Conservation (phyloP, 2,797 vertebrate genomes). For the Acanthurus leucopareius region DNA sequence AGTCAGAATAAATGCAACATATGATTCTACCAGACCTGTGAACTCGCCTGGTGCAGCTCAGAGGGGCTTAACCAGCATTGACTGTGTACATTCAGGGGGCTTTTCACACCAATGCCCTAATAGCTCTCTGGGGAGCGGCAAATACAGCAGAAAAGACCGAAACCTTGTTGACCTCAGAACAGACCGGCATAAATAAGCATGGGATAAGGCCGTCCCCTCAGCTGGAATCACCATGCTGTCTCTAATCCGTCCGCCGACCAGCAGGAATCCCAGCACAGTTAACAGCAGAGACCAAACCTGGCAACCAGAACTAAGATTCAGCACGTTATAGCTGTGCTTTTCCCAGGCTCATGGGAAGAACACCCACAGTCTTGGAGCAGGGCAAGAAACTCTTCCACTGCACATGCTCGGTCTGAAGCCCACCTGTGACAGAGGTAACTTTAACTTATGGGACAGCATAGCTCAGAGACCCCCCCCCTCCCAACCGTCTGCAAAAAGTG, state of each 20-base stretch:
- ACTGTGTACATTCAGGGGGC: conserved; percentile 76
- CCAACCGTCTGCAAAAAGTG: no score
- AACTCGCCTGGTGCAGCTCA: conserved; percentile 51
- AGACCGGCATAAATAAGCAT: conserved; percentile 72
- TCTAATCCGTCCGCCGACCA: conserved; percentile 49
- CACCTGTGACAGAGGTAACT: conserved; percentile 55
- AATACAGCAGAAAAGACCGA: conserved; percentile 84
- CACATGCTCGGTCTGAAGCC: conserved; percentile 21
- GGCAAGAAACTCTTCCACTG: neutral
- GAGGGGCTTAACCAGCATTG: conserved; percentile 69
- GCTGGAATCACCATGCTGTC: conserved; percentile 47
- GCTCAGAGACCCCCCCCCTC: neutral
- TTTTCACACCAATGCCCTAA: conserved; percentile 84
- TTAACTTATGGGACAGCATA: neutral
- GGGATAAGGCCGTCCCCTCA: conserved; percentile 53
- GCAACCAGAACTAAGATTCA: conserved; percentile 40
- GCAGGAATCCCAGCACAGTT: conserved; percentile 29
- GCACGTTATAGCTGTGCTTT: conserved; percentile 7
- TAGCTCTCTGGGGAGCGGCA: conserved; percentile 82
- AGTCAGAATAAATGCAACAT: neutral
- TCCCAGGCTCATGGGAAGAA: conserved; percentile 31
- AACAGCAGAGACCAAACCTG: conserved; percentile 42
- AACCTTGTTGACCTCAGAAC: conserved; percentile 72
- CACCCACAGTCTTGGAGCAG: conserved; percentile 3
- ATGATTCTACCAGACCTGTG: conserved; percentile 31